Conservation (phyloP, 2,888 invertebrate genomes). For the Cephus rjabovi region DNA sequence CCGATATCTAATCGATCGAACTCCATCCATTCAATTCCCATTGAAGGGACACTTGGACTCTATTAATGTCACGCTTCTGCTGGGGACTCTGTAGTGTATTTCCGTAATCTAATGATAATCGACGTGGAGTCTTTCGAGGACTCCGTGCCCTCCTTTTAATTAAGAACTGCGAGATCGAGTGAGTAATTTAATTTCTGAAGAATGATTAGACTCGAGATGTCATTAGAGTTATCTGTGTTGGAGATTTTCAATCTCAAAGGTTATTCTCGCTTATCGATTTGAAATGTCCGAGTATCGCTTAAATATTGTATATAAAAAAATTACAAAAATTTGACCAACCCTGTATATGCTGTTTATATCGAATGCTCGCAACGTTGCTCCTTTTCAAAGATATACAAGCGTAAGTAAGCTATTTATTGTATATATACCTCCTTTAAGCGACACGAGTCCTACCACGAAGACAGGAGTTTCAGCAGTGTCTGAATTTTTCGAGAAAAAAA, state of each 20-base stretch:
- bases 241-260: background rate
- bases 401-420: background rate
- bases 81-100: background rate
- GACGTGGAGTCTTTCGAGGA: background rate
- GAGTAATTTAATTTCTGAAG: background rate
- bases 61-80: background rate
- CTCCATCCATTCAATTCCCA: background rate
- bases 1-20: background rate
- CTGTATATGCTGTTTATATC: background rate
- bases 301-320: background rate
- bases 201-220: background rate
- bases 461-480: background rate
- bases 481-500: background rate
- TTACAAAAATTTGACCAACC: background rate
- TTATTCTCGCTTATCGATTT: background rate
- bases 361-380: background rate
- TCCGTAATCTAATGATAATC: background rate
- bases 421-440: background rate
- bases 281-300: background rate
- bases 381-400: background rate
- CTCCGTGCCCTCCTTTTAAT: background rate
- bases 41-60: background rate
- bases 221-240: background rate
- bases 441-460: background rate
- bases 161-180: background rate